Base-by-base conservation (phyloP, 2,797 vertebrate genomes). In the Acrossocheilus wenchowensis region DNA sequence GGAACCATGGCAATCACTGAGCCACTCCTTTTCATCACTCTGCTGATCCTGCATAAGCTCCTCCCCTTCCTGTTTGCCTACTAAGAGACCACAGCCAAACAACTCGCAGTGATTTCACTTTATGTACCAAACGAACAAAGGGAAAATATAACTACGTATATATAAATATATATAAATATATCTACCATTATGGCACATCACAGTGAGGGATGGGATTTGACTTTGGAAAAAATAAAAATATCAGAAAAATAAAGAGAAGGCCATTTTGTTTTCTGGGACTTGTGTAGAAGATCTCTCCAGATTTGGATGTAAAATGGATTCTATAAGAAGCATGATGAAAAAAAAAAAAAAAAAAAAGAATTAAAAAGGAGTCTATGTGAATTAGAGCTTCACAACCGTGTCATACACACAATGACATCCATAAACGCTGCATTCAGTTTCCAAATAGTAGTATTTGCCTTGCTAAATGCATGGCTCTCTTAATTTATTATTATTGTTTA, bases 1-100 rank as follows among this genome's bases (percentile, higher is more conserved):
- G 92, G 94, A 90, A 90, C 94, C 87, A 93, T 95, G 93, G 94
- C 93, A 64, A 93, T 94, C 86, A 91, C 95, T 85, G 95, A 97
- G 85, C 96, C 95, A 0, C 86, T 97, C 82, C 93, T 97, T 89
- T 96, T 92, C 90, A 90, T 97, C 91, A 91, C 94, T 82, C 94
- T 98, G 91, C 90, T 97, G 89, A 92, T 96, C 87, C 93, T 98
- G 92, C 96, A 98, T 95, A 95, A 94, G 94, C 90, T 97, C 90
- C 93, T 98, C 88, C 94, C 92, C 92, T 93, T 96, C 92, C 90
- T 98, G 90, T 88, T 96, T 92, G 95, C 95, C 87, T 95, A 96
- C 92, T 98, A 96, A 97, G 89, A 89, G 92, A 93, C 93, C 86
- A 81, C 88, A 89, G 90, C 89, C 91, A 91, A 93, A 93, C 89